A percentile compares a stretch with the other conserved stretches of the same genome.
Conservation (phyloP, 37 sponge, comb jelly and placozoan species). For the Beroe ovata region DNA sequence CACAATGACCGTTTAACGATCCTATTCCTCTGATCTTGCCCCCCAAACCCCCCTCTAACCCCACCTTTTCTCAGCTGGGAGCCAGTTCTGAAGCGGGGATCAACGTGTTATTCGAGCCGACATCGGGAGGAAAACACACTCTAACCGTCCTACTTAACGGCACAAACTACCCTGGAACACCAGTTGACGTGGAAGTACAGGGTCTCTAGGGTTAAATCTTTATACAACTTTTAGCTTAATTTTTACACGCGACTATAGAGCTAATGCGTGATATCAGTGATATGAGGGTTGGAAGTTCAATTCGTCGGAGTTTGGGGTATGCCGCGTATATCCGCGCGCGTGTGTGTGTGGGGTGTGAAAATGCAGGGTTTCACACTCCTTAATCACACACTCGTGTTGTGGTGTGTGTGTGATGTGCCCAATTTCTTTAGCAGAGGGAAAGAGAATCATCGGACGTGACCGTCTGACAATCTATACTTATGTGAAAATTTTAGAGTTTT, state of each 20-base stretch:
- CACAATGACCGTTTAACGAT: no score
- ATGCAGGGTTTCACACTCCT: neutral
- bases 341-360: neutral
- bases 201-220: conserved; percentile 42
- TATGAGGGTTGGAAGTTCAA: no score
- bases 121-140: conserved; percentile 53
- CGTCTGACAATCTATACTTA: neutral
- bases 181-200: conserved; percentile 59
- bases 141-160: conserved; percentile 43
- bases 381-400: neutral
- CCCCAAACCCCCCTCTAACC: no score
- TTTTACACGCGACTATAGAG: no score
- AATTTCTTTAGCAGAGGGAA: no score
- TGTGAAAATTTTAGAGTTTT: neutral
- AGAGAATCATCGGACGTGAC: neutral
- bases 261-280: no score
- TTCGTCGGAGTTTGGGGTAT: no score
- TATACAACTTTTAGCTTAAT: no score
- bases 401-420: no score
- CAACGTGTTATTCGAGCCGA: conserved; percentile 54
- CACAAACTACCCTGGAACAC: conserved; percentile 47
- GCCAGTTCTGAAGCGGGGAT: conserved; percentile 51
- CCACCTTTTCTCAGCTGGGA: conserved; percentile 56
- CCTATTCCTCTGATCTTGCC: no score
- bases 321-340: no score